Percentiles rank a stretch among this genome's conserved stretches.
Conservation (phyloP, 1,140 invertebrate species). For the Zaprionus lachaisei region DNA sequence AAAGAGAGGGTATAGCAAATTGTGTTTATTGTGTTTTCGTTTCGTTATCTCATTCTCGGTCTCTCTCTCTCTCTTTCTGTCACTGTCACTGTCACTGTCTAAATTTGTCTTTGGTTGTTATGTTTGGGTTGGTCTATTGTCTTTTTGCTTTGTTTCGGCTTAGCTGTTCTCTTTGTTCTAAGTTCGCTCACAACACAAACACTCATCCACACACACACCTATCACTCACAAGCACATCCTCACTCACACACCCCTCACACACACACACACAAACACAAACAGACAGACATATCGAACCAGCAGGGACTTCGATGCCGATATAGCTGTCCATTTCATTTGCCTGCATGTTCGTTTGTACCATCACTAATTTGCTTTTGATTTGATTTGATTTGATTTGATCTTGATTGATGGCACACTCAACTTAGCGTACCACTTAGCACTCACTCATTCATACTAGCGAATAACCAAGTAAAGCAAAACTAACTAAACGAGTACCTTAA, state of each 20-base stretch:
- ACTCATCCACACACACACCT: conserved; percentile 1
- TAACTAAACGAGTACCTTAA: neutral
- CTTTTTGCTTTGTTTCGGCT: conserved; percentile 3
- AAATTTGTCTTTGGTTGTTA: conserved; percentile 12
- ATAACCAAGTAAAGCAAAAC: neutral
- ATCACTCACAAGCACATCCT: conserved; percentile 18
- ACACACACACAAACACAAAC: conserved; percentile 16
- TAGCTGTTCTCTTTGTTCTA: conserved; percentile 3
- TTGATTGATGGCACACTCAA: conserved; percentile 4
- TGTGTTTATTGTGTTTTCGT: neutral
- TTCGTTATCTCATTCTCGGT: neutral
- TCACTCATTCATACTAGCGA: conserved; percentile 22
- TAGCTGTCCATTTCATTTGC: conserved; percentile 35
- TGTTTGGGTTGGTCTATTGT: conserved; percentile 6
- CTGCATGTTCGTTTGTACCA: conserved; percentile 39
- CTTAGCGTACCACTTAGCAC: conserved; percentile 5
- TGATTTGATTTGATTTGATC: neutral
- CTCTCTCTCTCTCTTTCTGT: neutral
- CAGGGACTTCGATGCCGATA: conserved; percentile 1
- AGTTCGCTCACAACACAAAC: neutral
- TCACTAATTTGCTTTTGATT: conserved; percentile 15
- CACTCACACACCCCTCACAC: conserved; percentile 8
- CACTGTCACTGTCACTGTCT: neutral
- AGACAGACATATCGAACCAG: conserved; percentile 10
- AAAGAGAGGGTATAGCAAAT: conserved; percentile 13